Evolutionary conservation across 2,113 vertebrate genomes (phyloP), one percentile per base, ranked within the genome.

Genomic region (Lycaon pictus): DNA sequence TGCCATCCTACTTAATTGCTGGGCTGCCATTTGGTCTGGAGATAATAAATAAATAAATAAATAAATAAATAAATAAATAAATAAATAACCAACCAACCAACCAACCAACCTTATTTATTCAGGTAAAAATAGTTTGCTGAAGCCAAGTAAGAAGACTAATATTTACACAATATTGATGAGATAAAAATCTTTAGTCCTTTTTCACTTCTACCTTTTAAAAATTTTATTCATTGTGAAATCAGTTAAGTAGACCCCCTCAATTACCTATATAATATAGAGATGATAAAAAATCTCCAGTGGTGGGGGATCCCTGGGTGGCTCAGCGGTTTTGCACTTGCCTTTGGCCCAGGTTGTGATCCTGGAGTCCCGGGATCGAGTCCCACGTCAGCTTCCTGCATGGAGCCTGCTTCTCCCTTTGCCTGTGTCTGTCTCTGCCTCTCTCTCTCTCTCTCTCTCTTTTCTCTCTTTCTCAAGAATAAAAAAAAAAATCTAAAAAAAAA

Each of bases 41-140:
- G 67, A 35, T 20, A 35, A n/a, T 69, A 35, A 69, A 35, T 43
- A 43, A 43, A 43, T 43, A 43, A 43, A 43, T 43, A 43, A 43
- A 35, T 69, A 35, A 69, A 32, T 16, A 67, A 67, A n/a, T 69
- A 35, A 69, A 35, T 43, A 43, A 43, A 43, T 43, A 43, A 43
- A 43, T 43, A 43, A 43, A 1, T 0, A 43, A 43, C 43, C 43
- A 43, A 5, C 43, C 43, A 43, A 43, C 43, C 43, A 43, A 43
- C 43, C 43, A 43, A 43, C 43, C 43, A 43, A 43, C 43, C 67
- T 69, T 87, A 56, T 69, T 94, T 72, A 86, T 72, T 88, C 51
- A 58, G 10, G 35, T 94, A 37, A 76, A 93, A 87, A 87, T n/a
- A 96, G 43, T 94, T 86, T 58, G 58, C 82, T 82, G 23, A 74